Evolutionary conservation across 2,888 invertebrate species (phyloP), one percentile per base, ranked within the genome.

Genomic region (Eucriotettix oculatus): DNA sequence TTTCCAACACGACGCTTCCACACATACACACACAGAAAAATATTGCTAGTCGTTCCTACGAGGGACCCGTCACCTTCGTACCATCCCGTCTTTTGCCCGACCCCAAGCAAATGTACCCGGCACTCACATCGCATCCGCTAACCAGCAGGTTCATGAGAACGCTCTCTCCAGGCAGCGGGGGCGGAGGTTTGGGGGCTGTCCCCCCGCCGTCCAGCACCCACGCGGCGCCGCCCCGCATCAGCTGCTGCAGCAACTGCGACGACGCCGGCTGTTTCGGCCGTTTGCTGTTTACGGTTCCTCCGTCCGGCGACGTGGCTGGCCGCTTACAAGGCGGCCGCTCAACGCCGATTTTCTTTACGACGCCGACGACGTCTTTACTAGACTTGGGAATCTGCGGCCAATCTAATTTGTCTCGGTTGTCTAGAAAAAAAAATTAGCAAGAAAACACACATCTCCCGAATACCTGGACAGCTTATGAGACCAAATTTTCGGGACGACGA

Each of bases 71-170:
- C 29, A 29, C 29, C 29, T 29, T 29, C 29, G 29, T 29, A 29
- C 29, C 2, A 29, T 2, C 29, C 29, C 29, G 29, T 29, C 29
- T 7, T 29, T 29, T 55, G 14, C 14, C 42, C 40, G 74, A 71
- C 73, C 86, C 84, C 75, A 88, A 80, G 75, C 90, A 90, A 71
- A 87, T 84, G 75, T 95, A 95, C 67, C 94, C 95, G 67, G 92
- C 89, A 77, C 88, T 88, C 73, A 90, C 87, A 76, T 95, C 95
- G 76, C 92, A 93, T 69, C 95, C 95, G 80, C 90, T 92, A 77
- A 95, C 88, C 78, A 95, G 81, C 68, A 95, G 84, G 79, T 95
- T 95, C 86, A 92, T 90, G 71, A 95, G 83, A 71, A 95, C 94
- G 74, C 88, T 87, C 67, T 84, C 85, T 60, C 83, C 84, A 61